Evolutionary conservation across 1,140 invertebrate genomes (phyloP).

Genomic region (Dreissena rostriformis): DNA sequence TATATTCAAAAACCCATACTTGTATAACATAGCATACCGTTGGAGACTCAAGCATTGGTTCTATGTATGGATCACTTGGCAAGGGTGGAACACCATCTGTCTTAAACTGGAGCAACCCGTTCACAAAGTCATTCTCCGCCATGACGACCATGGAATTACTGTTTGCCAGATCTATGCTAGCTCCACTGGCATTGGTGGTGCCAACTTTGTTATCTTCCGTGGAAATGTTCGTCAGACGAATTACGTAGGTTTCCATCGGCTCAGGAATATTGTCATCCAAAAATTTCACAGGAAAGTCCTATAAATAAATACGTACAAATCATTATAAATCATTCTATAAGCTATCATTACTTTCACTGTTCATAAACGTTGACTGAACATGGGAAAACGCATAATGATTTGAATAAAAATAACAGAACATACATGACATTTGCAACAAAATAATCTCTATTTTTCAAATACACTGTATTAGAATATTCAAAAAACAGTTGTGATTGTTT

Average conservation of each 20-base stretch:
- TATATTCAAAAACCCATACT: too few relatives aligned
- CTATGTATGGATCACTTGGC: conserved; percentile 59
- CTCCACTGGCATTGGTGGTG: conserved; percentile 79
- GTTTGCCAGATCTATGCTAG: conserved; percentile 70
- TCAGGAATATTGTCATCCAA: conserved; percentile 76
- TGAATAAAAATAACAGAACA: too few relatives aligned
- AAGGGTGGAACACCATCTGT: conserved; percentile 58
- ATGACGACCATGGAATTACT: conserved; percentile 63
- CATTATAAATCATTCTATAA: too few relatives aligned
- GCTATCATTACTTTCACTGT: too few relatives aligned
- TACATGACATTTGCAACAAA: too few relatives aligned
- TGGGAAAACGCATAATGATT: too few relatives aligned
- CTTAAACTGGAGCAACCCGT: conserved; percentile 78
- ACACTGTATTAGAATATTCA: too few relatives aligned
- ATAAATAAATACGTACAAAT: conserved; percentile 34
- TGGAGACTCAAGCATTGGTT: conserved; percentile 58
- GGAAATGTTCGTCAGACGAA: conserved; percentile 64
- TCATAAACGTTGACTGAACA: too few relatives aligned
- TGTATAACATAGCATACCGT: not conserved
- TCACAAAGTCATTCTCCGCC: conserved; percentile 73
- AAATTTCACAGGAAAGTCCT: conserved; percentile 71
- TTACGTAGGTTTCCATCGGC: conserved; percentile 70
- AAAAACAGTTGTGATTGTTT: too few relatives aligned
- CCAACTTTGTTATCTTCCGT: conserved; percentile 72
- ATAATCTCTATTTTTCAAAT: too few relatives aligned